Conservation (phyloP, 1,140 invertebrate genomes). For the Monochamus saltuarius region DNA sequence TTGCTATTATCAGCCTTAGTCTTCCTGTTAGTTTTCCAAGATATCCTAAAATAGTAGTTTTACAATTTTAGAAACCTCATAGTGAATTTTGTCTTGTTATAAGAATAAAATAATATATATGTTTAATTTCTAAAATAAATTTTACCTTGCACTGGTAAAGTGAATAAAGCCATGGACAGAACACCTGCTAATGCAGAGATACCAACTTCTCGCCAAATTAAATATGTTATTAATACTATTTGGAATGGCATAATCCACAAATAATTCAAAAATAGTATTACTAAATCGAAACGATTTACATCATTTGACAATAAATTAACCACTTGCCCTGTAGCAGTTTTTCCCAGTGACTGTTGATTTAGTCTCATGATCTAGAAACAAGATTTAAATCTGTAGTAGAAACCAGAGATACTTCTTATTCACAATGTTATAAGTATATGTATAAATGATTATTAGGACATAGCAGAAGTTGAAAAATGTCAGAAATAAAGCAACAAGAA, state of each 20-base stretch:
- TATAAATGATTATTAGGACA: no score
- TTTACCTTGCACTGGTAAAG: slow-evolving; percentile 67
- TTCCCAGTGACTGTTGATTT: slow-evolving; percentile 65
- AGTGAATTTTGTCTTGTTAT: background rate
- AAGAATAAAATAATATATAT: no score
- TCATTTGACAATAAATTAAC: slow-evolving; percentile 83
- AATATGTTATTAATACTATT: slow-evolving; percentile 53
- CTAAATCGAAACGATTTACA: slow-evolving; percentile 64
- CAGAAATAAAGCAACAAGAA: no score
- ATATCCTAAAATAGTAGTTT: slow-evolving; percentile 54
- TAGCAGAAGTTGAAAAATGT: no score
- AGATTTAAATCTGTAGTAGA: background rate
- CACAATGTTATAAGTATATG: no score
- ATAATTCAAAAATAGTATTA: slow-evolving; percentile 59
- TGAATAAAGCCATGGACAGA: slow-evolving; percentile 59
- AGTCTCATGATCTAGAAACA: slow-evolving; percentile 59
- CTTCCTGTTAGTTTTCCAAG: slow-evolving; percentile 63
- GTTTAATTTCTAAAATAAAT: slow-evolving; percentile 44
- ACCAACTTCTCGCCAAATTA: slow-evolving; percentile 71
- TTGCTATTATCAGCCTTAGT: slow-evolving; percentile 61
- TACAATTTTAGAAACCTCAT: background rate
- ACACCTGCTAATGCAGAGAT: slow-evolving; percentile 71
- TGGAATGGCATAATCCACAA: slow-evolving; percentile 71
- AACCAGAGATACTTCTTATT: no score
- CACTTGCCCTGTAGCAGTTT: slow-evolving; percentile 80